Percentiles rank a stretch among this genome's conserved stretches.
phyloP scores from a whole-genome alignment of 2,888 invertebrate species.

The Tetanocera ferruginea region DNA sequence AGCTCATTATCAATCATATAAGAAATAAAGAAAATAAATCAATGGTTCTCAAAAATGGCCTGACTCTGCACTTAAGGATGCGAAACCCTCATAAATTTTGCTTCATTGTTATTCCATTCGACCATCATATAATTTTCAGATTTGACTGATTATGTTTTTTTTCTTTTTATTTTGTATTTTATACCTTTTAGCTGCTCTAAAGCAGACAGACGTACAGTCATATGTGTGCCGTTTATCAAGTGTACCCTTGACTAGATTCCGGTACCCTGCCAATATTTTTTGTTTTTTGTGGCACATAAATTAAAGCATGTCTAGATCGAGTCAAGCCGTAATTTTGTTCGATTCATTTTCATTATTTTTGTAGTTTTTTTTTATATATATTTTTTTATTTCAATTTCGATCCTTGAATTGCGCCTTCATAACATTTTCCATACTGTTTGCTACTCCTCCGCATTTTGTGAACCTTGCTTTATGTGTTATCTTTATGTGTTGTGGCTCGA shows the following conservation, averaged over 20 bases:
- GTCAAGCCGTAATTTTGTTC: not conserved
- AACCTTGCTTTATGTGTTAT: not conserved
- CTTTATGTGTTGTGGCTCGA: not conserved
- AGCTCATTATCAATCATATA: not conserved
- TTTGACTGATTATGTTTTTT: slow-evolving; percentile 22
- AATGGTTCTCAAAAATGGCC: not conserved
- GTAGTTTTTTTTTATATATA: not conserved
- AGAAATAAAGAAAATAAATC: not conserved
- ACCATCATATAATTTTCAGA: slow-evolving; percentile 7
- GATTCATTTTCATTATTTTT: not conserved
- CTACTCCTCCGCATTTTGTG: slow-evolving; percentile 15
- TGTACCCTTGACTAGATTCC: not conserved
- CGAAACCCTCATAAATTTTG: slow-evolving; percentile 21
- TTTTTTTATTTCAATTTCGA: slow-evolving; percentile 6
- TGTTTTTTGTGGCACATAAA: slow-evolving; percentile 4
- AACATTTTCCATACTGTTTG: not conserved
- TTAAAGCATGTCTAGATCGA: slow-evolving; percentile 22
- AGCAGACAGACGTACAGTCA: not conserved
- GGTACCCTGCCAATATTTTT: not conserved
- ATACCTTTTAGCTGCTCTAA: not conserved
- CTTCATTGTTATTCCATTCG: slow-evolving; percentile 22
- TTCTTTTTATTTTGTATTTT: not conserved
- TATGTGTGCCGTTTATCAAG: not conserved
- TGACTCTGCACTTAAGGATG: not conserved
- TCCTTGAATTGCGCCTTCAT: slow-evolving; percentile 23